A percentile compares a stretch with the other conserved stretches of the same genome.
Conservation (phyloP, 2,888 invertebrate species). For the Sturmia bella region DNA sequence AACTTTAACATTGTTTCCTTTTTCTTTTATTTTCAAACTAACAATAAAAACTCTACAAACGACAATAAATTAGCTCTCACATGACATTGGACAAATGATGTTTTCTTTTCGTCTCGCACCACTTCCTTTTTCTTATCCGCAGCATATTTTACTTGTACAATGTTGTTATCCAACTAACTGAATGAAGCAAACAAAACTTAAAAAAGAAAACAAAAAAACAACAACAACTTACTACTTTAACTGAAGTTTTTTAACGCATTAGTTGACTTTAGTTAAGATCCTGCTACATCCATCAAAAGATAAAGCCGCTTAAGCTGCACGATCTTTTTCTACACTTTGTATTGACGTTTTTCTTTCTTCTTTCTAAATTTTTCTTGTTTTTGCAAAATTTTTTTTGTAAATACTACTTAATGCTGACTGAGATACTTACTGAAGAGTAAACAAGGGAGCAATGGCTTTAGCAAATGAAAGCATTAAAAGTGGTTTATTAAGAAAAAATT, state of each 20-base stretch:
- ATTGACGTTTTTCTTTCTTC: conserved; percentile 5
- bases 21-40: conserved; percentile 15
- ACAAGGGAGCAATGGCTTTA: conserved; percentile 39
- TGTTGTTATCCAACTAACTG: conserved; percentile 52
- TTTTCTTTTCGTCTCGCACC: conserved; percentile 46
- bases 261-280: conserved; percentile 68
- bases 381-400: conserved; percentile 35
- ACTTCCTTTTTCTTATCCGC: conserved; percentile 21
- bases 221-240: conserved; percentile 37
- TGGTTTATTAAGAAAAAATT: conserved; percentile 13
- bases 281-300: conserved; percentile 70
- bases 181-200: conserved; percentile 5
- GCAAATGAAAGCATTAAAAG: conserved; percentile 56
- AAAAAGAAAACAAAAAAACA: background rate
- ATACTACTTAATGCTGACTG: conserved; percentile 33
- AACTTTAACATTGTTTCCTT: conserved; percentile 45
- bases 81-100: conserved; percentile 69
- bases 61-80: conserved; percentile 68
- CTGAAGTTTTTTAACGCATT: conserved; percentile 68
- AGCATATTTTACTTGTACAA: conserved; percentile 47
- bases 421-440: conserved; percentile 51
- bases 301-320: conserved; percentile 68
- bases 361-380: conserved; percentile 25
- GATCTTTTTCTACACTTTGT: conserved; percentile 48
- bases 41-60: conserved; percentile 56